A percentile compares a stretch with the other conserved stretches of the same genome.
Conservation (phyloP, 1,140 invertebrate genomes). For the Drosophila lowei region DNA sequence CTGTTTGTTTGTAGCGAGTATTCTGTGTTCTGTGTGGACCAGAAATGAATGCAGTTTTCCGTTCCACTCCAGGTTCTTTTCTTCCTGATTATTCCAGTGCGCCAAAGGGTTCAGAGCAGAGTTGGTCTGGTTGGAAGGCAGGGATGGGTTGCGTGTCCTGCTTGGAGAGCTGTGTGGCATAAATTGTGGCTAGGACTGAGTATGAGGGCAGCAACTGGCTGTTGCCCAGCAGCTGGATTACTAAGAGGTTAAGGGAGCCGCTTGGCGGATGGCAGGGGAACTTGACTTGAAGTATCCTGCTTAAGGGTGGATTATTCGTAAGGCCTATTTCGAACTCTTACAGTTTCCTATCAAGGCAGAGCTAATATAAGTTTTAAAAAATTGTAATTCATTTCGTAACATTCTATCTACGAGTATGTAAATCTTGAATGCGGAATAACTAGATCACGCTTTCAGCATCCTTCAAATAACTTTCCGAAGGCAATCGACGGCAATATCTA, state of each 20-base stretch:
- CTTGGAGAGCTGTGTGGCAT: constrained; percentile 33
- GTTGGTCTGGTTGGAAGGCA: background rate
- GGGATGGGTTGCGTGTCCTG: constrained; percentile 53
- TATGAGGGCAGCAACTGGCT: constrained; percentile 3
- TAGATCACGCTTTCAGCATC: constrained; percentile 13
- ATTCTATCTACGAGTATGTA: too few species aligned
- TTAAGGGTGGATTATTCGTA: constrained; percentile 26
- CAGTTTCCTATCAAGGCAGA: constrained; percentile 26
- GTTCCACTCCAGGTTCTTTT: constrained; percentile 34
- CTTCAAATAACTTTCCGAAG: constrained; percentile 23
- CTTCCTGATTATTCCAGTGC: constrained; percentile 51
- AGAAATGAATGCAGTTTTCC: constrained; percentile 70
- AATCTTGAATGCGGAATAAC: too few species aligned
- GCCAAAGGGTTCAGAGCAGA: constrained; percentile 46
- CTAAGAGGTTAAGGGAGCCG: constrained; percentile 2
- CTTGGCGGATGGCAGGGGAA: background rate
- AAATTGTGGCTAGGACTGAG: constrained; percentile 46
- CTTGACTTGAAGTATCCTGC: constrained; percentile 16
- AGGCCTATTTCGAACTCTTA: constrained; percentile 30
- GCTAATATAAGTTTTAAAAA: background rate
- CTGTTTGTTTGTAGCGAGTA: constrained; percentile 57
- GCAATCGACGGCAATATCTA: constrained; percentile 34
- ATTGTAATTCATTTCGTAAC: too few species aligned
- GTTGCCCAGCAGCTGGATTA: constrained; percentile 17
- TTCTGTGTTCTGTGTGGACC: constrained; percentile 37